These are phyloP conservation scores for Sternarchorhynchus goeldii DNA, from an alignment of 2,797 vertebrate species.

Conservation along the genomic window DNA sequence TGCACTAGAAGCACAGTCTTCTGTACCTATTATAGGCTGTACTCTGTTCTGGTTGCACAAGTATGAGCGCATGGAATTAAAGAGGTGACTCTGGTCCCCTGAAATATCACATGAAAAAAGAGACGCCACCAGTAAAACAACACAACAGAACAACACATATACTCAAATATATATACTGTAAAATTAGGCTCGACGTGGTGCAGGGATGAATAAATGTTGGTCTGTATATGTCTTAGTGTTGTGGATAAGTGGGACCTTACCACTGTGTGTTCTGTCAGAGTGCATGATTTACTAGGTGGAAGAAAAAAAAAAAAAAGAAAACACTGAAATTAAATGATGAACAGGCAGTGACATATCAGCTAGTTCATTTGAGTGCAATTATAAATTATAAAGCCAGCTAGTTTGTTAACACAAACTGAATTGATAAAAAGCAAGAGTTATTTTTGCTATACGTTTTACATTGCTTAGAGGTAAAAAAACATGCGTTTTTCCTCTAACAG, in stretches of 20 bases:
- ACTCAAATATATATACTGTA: background rate
- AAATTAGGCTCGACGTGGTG: background rate
- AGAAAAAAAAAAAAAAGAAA: background rate
- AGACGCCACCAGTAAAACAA: background rate
- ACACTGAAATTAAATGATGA: background rate
- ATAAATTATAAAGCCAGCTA: background rate
- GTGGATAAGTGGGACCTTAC: background rate
- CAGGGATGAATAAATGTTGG: background rate
- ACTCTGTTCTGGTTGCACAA: slow-evolving; percentile 67
- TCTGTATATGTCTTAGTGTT: background rate
- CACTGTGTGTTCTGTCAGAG: background rate
- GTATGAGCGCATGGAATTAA: slow-evolving; percentile 66
- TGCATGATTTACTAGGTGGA: slow-evolving; percentile 26
- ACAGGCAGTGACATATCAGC: background rate
- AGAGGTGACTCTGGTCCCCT: slow-evolving; percentile 60
- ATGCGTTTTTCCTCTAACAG: too few relatives aligned
- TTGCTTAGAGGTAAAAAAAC: too few relatives aligned
- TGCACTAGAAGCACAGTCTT: background rate
- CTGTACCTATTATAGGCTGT: slow-evolving; percentile 73
- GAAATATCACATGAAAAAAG: slow-evolving; percentile 15
- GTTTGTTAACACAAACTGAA: background rate
- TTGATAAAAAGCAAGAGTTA: too few relatives aligned
- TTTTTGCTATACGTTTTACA: too few relatives aligned
- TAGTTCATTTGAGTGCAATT: background rate
- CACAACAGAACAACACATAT: background rate